These are phyloP conservation scores for Oreamnos americanus DNA, from an alignment of 2,113 vertebrate genomes.

Conservation along the genomic window DNA sequence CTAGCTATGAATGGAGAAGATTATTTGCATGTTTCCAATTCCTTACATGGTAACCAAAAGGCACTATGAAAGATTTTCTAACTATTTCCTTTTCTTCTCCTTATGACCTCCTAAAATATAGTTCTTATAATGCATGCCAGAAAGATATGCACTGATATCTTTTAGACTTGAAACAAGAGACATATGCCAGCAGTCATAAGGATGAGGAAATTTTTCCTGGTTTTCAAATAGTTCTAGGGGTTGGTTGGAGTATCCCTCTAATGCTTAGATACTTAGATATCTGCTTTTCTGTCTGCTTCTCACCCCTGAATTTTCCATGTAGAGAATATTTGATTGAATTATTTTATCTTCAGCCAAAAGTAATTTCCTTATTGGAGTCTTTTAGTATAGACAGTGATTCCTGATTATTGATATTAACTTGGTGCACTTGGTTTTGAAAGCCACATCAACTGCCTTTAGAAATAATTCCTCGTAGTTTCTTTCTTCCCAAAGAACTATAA, in stretches of 20 bases:
- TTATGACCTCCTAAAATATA: not conserved
- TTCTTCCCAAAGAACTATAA: not conserved
- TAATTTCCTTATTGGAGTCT: not conserved
- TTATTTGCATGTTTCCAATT: not conserved
- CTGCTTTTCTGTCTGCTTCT: not conserved
- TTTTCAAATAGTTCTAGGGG: not conserved
- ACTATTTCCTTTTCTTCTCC: not conserved
- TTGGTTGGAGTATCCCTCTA: not conserved
- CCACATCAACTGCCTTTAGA: not conserved
- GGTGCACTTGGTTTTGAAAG: not conserved
- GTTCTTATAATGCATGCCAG: not conserved
- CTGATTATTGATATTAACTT: not conserved
- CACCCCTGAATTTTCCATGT: not conserved
- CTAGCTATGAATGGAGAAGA: not conserved
- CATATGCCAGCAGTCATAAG: not conserved
- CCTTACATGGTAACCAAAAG: not conserved
- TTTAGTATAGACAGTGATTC: not conserved
- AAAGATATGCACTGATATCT: not conserved
- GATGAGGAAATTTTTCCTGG: not conserved
- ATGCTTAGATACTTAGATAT: not conserved
- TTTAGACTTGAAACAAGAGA: not conserved
- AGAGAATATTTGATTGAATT: not conserved
- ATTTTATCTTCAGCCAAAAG: not conserved
- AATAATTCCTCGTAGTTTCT: not conserved
- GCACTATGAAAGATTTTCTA: not conserved